A percentile compares a stretch with the other conserved stretches of the same genome.
phyloP scores from a whole-genome alignment of 2,888 invertebrate species.

The Polymixis lichenea region DNA sequence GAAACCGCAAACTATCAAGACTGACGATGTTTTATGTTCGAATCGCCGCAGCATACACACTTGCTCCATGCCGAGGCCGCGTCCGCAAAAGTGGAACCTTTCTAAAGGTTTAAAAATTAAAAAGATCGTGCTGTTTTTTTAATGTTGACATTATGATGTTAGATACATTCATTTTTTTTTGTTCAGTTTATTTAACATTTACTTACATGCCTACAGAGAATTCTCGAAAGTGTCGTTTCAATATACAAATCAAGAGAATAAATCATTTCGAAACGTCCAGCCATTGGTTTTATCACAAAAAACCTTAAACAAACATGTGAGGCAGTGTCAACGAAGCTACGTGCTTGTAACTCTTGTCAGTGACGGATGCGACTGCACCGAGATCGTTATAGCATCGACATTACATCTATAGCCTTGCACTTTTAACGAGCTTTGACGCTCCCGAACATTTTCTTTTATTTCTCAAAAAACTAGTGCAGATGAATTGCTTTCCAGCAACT shows the following conservation, averaged over 20 bases:
- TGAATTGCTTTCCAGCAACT: slow-evolving; percentile 65
- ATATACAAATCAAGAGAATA: neutral
- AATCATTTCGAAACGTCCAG: slow-evolving; percentile 7
- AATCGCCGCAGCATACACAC: slow-evolving; percentile 17
- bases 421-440: slow-evolving; percentile 78
- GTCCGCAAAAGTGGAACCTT: slow-evolving; percentile 7
- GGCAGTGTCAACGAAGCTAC: slow-evolving; percentile 51
- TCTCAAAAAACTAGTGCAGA: slow-evolving; percentile 62
- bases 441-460: slow-evolving; percentile 71
- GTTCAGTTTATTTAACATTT: neutral
- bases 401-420: slow-evolving; percentile 76
- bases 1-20: slow-evolving; percentile 34
- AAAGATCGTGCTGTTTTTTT: neutral
- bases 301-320: slow-evolving; percentile 39
- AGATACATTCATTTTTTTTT: neutral
- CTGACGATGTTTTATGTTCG: slow-evolving; percentile 26
- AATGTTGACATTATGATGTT: neutral
- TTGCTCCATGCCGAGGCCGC: slow-evolving; percentile 6
- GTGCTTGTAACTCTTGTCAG: slow-evolving; percentile 74
- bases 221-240: neutral
- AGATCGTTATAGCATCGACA: slow-evolving; percentile 77
- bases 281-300: slow-evolving; percentile 3
- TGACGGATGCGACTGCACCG: slow-evolving; percentile 79
- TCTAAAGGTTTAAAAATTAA: neutral
- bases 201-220: too few species aligned